Percentiles rank a stretch among this genome's conserved stretches.
Evolutionary conservation across 2,888 invertebrate genomes (phyloP).

Genomic region (Saturnia pavonia): DNA sequence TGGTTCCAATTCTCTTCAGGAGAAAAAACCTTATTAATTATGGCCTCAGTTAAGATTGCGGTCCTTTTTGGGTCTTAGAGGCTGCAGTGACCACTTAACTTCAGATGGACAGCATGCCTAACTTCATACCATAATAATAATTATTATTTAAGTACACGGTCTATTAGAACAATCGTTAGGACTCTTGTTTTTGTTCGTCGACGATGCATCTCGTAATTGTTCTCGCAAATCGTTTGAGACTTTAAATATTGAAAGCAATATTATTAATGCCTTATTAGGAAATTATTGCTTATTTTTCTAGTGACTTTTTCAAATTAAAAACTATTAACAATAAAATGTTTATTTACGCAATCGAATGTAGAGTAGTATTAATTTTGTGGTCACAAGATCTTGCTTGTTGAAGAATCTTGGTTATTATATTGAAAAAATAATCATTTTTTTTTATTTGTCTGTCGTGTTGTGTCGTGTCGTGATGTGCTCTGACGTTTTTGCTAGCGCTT

Average conservation of each 20-base stretch:
- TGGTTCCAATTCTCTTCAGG: no score
- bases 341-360: not conserved
- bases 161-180: not conserved
- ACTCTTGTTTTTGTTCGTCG: not conserved
- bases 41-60: no score
- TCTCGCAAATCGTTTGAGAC: no score
- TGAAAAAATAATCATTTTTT: not conserved
- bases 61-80: no score
- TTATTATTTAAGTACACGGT: not conserved
- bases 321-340: not conserved
- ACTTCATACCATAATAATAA: not conserved
- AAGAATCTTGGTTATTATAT: not conserved
- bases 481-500: no score
- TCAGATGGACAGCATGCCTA: no score
- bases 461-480: no score
- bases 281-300: not conserved
- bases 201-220: not conserved
- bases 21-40: no score
- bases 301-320: not conserved
- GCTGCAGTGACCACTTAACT: no score
- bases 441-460: no score
- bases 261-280: not conserved
- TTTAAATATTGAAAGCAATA: not conserved
- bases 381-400: not conserved
- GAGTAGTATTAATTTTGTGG: not conserved